These are phyloP conservation scores for Tachystola acroxantha DNA, from an alignment of 2,888 invertebrate genomes.

Conservation along the genomic window DNA sequence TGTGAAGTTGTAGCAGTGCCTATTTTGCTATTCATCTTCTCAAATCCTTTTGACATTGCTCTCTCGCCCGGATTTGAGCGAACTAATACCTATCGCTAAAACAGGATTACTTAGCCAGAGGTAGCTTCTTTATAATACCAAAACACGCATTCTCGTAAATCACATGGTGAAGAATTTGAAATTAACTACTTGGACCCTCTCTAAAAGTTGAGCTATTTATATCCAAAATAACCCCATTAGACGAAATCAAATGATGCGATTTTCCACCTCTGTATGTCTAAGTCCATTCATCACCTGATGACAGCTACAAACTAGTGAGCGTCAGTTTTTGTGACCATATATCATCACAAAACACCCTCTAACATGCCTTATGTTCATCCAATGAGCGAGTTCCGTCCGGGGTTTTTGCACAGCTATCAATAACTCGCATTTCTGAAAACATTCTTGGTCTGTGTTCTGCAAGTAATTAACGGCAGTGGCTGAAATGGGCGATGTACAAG, in stretches of 20 bases:
- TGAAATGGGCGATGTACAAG: no score
- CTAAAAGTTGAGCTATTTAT: conserved; percentile 1
- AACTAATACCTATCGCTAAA: no score
- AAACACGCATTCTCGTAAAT: no score
- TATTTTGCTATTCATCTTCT: no score
- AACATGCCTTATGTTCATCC: conserved; percentile 2
- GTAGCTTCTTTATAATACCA: no score
- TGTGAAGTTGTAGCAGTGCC: no score
- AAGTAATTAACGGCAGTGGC: no score
- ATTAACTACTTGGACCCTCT: no score
- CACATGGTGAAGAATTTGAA: no score
- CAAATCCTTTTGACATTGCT: no score
- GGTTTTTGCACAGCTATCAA: conserved; percentile 14
- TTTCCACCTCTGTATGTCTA: conserved; percentile 15
- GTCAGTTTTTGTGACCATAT: conserved; percentile 21
- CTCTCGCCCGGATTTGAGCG: no score
- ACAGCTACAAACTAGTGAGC: conserved; percentile 19
- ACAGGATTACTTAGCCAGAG: no score
- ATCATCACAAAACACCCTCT: conserved; percentile 28
- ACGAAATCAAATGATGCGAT: conserved; percentile 16
- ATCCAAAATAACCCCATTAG: not conserved
- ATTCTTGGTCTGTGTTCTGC: conserved; percentile 11
- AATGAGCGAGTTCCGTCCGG: conserved; percentile 11
- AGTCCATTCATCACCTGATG: conserved; percentile 15
- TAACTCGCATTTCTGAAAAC: conserved; percentile 2